A percentile compares a stretch with the other conserved stretches of the same genome.
Evolutionary conservation across 2,888 invertebrate species (phyloP).

Genomic region (Teinopalpus imperialis): DNA sequence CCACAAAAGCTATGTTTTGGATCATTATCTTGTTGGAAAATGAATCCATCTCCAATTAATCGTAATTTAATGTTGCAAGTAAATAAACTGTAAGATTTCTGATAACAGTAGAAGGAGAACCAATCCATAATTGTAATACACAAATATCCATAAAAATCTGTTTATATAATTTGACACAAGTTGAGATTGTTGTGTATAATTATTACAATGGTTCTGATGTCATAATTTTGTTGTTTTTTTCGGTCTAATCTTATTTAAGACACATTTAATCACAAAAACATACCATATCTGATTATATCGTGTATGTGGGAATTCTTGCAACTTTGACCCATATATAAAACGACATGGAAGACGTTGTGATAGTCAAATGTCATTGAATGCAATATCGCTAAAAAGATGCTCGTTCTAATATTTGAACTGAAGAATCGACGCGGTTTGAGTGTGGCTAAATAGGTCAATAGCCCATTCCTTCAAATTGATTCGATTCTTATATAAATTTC

Average conservation of each 20-base stretch:
- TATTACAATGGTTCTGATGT: too few relatives aligned
- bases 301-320: not conserved
- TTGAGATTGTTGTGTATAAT: too few relatives aligned
- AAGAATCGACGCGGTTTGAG: constrained; percentile 9
- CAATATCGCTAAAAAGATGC: constrained; percentile 5
- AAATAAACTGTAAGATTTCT: too few relatives aligned
- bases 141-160: too few relatives aligned
- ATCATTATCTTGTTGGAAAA: too few relatives aligned
- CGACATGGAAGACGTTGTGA: not conserved
- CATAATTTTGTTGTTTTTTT: too few relatives aligned
- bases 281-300: not conserved
- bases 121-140: too few relatives aligned
- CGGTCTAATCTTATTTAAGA: not conserved
- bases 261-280: constrained; percentile 1
- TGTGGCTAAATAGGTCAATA: constrained; percentile 23
- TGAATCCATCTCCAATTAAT: too few relatives aligned
- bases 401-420: constrained; percentile 8
- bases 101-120: too few relatives aligned
- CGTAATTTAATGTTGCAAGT: too few relatives aligned
- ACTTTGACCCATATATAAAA: not conserved
- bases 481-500: constrained; percentile 15
- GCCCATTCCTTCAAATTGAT: constrained; percentile 23
- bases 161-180: too few relatives aligned
- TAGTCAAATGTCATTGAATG: constrained; percentile 10
- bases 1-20: too few relatives aligned